These are phyloP conservation scores for Acanthochromis polyacanthus DNA, from an alignment of 2,113 vertebrate species.

Conservation along the genomic window DNA sequence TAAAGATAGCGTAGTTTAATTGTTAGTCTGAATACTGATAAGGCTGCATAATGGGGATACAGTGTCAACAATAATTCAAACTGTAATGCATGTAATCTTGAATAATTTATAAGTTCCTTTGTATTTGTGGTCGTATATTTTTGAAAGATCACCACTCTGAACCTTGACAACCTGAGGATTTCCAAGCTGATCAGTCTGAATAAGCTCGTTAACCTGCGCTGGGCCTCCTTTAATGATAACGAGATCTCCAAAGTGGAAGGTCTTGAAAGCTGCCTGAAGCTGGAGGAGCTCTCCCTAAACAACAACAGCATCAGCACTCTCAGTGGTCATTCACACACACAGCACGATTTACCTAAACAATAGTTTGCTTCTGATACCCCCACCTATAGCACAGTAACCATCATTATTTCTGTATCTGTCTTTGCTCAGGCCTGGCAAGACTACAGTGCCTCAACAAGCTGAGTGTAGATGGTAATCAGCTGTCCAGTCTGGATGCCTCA, in stretches of 20 bases:
- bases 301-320: conserved; percentile 88
- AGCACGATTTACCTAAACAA: neutral
- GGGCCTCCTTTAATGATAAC: conserved; percentile 91
- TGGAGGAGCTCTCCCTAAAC: conserved; percentile 90
- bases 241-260: conserved; percentile 87
- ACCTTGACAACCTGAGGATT: conserved; percentile 88
- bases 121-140: neutral
- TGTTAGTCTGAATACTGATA: neutral
- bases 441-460: conserved; percentile 84
- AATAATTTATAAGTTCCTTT: neutral
- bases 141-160: conserved; percentile 87
- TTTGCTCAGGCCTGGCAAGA: conserved; percentile 83
- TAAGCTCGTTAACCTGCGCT: conserved; percentile 88
- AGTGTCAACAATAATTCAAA: neutral
- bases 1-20: too few relatives aligned
- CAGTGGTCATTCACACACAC: conserved; percentile 77
- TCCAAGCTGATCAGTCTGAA: conserved; percentile 86
- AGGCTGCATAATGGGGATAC: neutral
- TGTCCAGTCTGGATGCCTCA: conserved; percentile 82
- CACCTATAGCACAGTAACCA: neutral
- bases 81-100: neutral
- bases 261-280: conserved; percentile 84
- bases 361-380: too few relatives aligned
- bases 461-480: conserved; percentile 88
- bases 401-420: neutral